phyloP scores from a whole-genome alignment of 1,140 invertebrate genomes.

The Sminthurinus signatus region DNA sequence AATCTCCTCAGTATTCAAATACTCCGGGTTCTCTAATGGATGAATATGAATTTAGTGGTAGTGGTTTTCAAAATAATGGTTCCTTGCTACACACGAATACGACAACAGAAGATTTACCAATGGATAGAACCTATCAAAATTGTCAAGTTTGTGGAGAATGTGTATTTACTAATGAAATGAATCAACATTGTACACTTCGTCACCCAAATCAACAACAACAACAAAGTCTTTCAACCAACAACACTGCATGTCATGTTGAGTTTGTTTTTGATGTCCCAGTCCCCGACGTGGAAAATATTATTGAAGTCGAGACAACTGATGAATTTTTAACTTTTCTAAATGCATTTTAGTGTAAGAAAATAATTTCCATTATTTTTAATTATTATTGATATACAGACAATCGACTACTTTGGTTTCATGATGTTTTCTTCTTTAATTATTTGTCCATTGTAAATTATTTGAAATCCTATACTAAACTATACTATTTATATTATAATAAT shows the following conservation, averaged over 20 bases:
- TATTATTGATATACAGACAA: too few relatives aligned
- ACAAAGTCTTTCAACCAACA: background rate
- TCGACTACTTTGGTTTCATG: too few relatives aligned
- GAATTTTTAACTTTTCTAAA: background rate
- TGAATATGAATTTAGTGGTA: too few relatives aligned
- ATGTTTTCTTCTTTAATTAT: too few relatives aligned
- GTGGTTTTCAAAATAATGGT: too few relatives aligned
- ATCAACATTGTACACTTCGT: background rate
- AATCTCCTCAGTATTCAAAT: background rate
- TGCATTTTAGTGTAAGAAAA: too few relatives aligned
- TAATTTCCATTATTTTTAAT: too few relatives aligned
- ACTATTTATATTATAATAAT: too few relatives aligned
- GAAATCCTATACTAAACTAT: too few relatives aligned
- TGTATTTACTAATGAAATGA: background rate
- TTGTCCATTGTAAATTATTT: too few relatives aligned
- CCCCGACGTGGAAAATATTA: background rate
- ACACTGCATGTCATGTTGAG: background rate
- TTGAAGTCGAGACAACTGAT: conserved; percentile 3
- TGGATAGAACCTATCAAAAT: background rate
- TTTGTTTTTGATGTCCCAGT: background rate
- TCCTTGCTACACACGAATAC: too few relatives aligned
- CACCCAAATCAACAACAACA: background rate
- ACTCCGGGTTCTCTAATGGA: background rate
- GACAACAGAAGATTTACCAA: too few relatives aligned
- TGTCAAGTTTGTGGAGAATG: conserved; percentile 2